These are phyloP conservation scores for Diarsia brunnea DNA, from an alignment of 2,888 invertebrate genomes.

Conservation along the genomic window DNA sequence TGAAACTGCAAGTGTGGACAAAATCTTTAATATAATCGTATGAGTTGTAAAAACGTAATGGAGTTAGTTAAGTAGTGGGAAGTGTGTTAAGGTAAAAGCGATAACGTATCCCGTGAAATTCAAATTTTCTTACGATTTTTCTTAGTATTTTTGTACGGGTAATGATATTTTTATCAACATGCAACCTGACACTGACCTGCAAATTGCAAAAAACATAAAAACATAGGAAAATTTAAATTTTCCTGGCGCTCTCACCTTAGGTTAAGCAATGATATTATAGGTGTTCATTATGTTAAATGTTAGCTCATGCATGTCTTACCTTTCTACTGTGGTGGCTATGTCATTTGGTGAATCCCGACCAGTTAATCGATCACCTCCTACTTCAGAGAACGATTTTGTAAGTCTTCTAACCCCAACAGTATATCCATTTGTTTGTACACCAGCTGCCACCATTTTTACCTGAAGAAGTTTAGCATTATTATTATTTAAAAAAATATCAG, in stretches of 20 bases:
- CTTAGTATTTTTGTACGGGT: no score
- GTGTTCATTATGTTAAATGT: neutral
- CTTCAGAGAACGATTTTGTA: conserved; percentile 96
- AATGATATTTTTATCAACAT: no score
- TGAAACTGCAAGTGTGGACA: conserved; percentile 76
- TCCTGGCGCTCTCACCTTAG: no score
- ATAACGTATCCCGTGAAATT: no score
- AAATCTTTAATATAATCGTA: neutral
- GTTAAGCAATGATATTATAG: neutral
- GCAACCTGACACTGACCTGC: no score
- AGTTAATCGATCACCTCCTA: conserved; percentile 86
- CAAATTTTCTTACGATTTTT: no score
- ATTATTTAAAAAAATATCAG: neutral
- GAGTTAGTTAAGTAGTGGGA: no score
- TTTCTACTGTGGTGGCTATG: conserved; percentile 80
- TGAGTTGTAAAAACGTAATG: neutral
- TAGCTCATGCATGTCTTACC: conserved; percentile 70
- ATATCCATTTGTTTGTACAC: conserved; percentile 96
- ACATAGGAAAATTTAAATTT: no score
- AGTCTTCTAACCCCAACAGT: conserved; percentile 92
- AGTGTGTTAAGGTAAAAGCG: no score
- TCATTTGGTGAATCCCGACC: conserved; percentile 81
- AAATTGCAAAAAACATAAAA: no score
- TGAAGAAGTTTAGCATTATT: conserved; percentile 70
- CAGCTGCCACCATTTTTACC: conserved; percentile 97